A percentile compares a stretch with the other conserved stretches of the same genome.
These are phyloP conservation scores for Frieseomelitta varia DNA, from an alignment of 1,140 invertebrate genomes.

Conservation along the genomic window DNA sequence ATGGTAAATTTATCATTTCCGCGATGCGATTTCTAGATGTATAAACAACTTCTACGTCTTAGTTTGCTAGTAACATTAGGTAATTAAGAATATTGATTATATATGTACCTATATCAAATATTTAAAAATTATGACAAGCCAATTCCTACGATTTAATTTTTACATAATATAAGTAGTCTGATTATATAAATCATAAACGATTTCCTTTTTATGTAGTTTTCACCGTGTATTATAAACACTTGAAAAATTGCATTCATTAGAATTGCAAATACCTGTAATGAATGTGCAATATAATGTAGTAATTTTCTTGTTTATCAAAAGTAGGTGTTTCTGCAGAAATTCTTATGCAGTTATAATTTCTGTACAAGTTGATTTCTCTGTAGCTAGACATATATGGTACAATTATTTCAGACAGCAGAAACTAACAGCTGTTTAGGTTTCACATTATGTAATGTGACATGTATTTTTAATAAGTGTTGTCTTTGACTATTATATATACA, in stretches of 20 bases:
- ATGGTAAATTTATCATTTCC: neutral
- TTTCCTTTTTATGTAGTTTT: neutral
- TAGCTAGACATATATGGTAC: neutral
- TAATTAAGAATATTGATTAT: neutral
- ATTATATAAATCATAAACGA: neutral
- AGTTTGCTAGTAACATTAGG: neutral
- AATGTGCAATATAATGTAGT: neutral
- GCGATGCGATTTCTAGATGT: too few species aligned
- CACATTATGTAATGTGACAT: constrained; percentile 61
- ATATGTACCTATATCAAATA: neutral
- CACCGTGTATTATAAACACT: neutral
- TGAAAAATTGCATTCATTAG: neutral
- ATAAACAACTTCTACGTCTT: neutral
- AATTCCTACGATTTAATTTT: neutral
- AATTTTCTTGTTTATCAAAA: neutral
- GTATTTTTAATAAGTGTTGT: constrained; percentile 58
- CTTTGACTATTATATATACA: neutral
- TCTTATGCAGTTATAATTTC: neutral
- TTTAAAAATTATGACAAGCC: neutral
- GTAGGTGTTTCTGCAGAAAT: neutral
- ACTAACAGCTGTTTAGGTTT: constrained; percentile 61
- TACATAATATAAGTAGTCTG: neutral
- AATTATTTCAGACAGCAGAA: neutral
- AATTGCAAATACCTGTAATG: neutral
- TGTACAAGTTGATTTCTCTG: neutral